Evolutionary conservation across 2,113 vertebrate genomes (phyloP), one percentile per base, ranked within the genome.

Genomic region (Bombycilla garrulus): DNA sequence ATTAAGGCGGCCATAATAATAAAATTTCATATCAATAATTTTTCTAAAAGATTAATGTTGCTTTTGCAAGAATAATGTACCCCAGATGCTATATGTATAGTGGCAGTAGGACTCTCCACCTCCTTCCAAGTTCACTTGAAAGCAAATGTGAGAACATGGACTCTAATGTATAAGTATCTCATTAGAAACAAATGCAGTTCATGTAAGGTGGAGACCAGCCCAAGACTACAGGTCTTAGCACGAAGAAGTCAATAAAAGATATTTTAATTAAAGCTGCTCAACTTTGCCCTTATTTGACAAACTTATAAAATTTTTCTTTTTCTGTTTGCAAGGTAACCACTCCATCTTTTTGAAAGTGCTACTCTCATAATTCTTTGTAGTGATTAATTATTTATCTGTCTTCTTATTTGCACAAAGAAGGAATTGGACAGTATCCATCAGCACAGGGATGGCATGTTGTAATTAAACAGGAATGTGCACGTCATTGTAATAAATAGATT

Each of bases 391-490:
- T 51, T 86, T 53, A 44, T 56, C 21, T 12, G 18, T 54, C 31
- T 50, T 45, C 44, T 84, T 65, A 35, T 24, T 88, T 90, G 40
- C 56, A 53, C 12, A 28, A 79, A 61, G 45, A 54, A 65, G 73
- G 11, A 66, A 81, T 12, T 48, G 45, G 58, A n/a, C 29, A 48
- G 70, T 90, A 56, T 80, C 62, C 45, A 36, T 53, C 50, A 36
- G 12, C 74, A 47, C 18, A 74, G 44, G 28, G 42, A 62, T 95
- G 81, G 79, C 71, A 81, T 93, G 83, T 92, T 54, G 38, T 86
- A 79, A 95, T 95, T 89, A 86, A 89, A 94, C 66, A 91, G 54
- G 71, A 95, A 95, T 81, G 40, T 33, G 58, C 26, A 20, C 53
- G 42, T 56, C 47, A 56, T 20, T 69, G 12, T 73, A 76, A 92